Evolutionary conservation across 2,888 invertebrate species (phyloP).

Genomic region (Rotaria socialis): DNA sequence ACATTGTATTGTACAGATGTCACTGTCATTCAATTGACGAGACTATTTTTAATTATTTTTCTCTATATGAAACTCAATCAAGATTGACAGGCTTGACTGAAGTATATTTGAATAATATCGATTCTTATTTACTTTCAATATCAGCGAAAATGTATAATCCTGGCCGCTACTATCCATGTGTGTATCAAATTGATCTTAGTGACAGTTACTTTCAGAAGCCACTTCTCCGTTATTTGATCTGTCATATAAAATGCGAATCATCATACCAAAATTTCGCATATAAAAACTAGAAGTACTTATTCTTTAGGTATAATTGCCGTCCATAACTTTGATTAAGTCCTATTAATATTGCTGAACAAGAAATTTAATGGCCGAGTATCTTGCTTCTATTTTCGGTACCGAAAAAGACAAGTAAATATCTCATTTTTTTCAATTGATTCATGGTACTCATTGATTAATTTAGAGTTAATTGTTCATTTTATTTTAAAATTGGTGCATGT

Average conservation of each 20-base stretch:
- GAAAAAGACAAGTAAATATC: constrained; percentile 31
- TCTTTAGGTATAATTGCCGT: not conserved
- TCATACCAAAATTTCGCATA: not conserved
- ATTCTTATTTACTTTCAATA: too few species aligned
- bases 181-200: not conserved
- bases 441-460: not conserved
- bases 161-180: not conserved
- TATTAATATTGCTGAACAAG: too few species aligned
- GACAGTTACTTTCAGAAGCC: not conserved
- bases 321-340: too few species aligned
- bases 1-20: too few species aligned
- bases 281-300: not conserved
- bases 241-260: not conserved
- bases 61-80: too few species aligned
- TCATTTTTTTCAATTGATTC: not conserved
- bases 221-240: not conserved
- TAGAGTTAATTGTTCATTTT: constrained; percentile 92
- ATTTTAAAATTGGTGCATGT: constrained; percentile 99
- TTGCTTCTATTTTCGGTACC: constrained; percentile 20
- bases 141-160: too few species aligned
- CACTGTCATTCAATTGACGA: too few species aligned
- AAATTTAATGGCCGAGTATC: constrained; percentile 22
- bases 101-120: too few species aligned
- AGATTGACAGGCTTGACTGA: too few species aligned
- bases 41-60: too few species aligned